phyloP scores from a whole-genome alignment of 1,140 invertebrate species.

The Bombus consobrinus region DNA sequence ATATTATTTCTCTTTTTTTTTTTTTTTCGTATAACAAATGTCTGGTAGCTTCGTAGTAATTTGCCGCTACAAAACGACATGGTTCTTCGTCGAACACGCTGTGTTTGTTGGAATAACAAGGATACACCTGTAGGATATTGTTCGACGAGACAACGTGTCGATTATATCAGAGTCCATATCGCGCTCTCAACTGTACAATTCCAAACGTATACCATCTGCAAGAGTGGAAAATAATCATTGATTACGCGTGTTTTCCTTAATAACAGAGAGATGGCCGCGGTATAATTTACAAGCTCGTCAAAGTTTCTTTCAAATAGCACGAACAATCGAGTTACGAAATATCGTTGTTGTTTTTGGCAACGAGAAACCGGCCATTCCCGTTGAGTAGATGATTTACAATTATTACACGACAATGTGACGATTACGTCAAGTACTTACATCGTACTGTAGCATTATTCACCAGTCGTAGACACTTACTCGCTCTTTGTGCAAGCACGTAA shows the following conservation, averaged over 20 bases:
- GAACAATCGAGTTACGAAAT: not conserved
- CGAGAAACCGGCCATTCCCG: not conserved
- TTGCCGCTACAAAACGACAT: too few relatives aligned
- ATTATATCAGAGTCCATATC: not conserved
- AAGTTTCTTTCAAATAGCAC: not conserved
- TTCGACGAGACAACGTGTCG: not conserved
- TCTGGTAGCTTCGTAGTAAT: not conserved
- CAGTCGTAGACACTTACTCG: not conserved
- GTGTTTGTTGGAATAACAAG: not conserved
- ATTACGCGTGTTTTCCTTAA: not conserved
- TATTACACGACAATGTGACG: slow-evolving; percentile 1
- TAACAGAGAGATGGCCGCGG: not conserved
- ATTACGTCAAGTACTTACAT: not conserved
- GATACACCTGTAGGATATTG: not conserved
- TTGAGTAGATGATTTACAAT: not conserved
- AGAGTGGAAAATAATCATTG: not conserved
- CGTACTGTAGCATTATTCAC: slow-evolving; percentile 11
- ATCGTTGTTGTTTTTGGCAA: slow-evolving; percentile 11
- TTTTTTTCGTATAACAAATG: too few relatives aligned
- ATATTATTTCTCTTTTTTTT: not conserved
- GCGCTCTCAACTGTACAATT: too few relatives aligned
- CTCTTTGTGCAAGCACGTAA: slow-evolving; percentile 19
- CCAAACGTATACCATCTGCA: not conserved
- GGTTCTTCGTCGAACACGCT: too few relatives aligned
- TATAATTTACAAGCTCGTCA: not conserved